A percentile compares a stretch with the other conserved stretches of the same genome.
Evolutionary conservation across 2,797 vertebrate species (phyloP).

Genomic region (Muscicapa comitata): DNA sequence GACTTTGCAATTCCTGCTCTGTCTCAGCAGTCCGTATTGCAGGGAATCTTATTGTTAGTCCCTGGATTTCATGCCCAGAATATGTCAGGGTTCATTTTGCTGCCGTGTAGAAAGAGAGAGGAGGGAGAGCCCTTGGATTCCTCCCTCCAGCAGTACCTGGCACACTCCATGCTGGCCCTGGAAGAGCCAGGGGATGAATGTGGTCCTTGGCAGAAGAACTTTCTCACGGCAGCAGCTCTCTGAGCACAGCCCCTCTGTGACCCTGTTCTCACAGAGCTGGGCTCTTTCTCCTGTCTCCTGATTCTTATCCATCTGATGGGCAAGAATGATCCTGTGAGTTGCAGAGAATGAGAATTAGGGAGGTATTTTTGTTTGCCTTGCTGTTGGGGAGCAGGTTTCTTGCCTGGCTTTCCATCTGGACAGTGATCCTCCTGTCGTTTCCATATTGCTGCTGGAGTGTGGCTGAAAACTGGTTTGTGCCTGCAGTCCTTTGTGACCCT

Average conservation of each 20-base stretch:
- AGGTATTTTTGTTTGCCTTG: not conserved
- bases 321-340: not conserved
- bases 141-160: not conserved
- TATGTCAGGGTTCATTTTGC: not conserved
- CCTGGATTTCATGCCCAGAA: slow-evolving; percentile 28
- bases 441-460: not conserved
- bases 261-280: not conserved
- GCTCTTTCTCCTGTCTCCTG: not conserved
- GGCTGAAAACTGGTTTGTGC: not conserved
- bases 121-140: not conserved
- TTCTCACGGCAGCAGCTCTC: slow-evolving; percentile 17
- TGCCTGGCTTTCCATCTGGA: not conserved
- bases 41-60: not conserved
- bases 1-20: not conserved
- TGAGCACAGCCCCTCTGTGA: not conserved
- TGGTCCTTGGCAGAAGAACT: not conserved
- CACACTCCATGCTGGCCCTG: fast-evolving
- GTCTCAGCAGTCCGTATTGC: not conserved
- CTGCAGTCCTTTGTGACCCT: not conserved
- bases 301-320: not conserved
- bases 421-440: not conserved
- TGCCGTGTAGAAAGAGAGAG: not conserved
- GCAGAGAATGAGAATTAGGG: not conserved
- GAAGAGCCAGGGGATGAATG: not conserved
- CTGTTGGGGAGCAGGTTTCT: not conserved